Conservation (phyloP, 2,113 vertebrate genomes). For the Melierax canorus region DNA sequence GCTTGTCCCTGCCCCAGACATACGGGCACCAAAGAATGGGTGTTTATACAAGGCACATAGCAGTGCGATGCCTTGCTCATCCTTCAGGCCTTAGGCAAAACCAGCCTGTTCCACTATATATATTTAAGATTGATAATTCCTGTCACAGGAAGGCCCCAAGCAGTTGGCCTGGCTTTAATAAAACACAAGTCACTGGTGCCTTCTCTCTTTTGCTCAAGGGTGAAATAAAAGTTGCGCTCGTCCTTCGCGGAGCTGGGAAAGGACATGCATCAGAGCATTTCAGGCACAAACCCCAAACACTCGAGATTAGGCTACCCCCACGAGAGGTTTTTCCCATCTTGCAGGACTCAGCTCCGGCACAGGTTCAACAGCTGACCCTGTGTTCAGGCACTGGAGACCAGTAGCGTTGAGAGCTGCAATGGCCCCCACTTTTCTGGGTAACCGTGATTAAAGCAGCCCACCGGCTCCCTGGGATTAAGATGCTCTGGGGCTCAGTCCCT, state of each 20-base stretch:
- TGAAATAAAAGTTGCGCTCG: conserved; percentile 6
- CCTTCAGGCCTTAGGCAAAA: neutral
- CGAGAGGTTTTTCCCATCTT: neutral
- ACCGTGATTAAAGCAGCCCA: neutral
- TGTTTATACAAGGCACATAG: neutral
- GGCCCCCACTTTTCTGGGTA: neutral
- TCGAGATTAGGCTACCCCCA: neutral
- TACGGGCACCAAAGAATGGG: neutral
- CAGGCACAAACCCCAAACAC: neutral
- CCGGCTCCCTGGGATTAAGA: neutral
- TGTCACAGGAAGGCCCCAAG: conserved; percentile 22
- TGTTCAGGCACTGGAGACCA: neutral
- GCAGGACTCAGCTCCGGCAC: neutral
- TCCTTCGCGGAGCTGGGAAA: neutral
- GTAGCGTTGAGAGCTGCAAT: neutral
- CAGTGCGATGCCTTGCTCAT: neutral
- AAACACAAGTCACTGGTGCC: conserved; percentile 26
- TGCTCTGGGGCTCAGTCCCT: neutral
- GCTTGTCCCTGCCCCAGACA: neutral
- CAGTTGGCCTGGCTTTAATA: conserved; percentile 54
- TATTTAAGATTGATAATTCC: conserved; percentile 45
- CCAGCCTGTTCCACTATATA: neutral
- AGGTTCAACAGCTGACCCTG: neutral
- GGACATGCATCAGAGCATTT: neutral
- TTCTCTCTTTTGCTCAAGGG: neutral